Percentiles rank a stretch among this genome's conserved stretches.
Evolutionary conservation across 2,113 vertebrate genomes (phyloP).

Genomic region (Typhlomys cinereus): DNA sequence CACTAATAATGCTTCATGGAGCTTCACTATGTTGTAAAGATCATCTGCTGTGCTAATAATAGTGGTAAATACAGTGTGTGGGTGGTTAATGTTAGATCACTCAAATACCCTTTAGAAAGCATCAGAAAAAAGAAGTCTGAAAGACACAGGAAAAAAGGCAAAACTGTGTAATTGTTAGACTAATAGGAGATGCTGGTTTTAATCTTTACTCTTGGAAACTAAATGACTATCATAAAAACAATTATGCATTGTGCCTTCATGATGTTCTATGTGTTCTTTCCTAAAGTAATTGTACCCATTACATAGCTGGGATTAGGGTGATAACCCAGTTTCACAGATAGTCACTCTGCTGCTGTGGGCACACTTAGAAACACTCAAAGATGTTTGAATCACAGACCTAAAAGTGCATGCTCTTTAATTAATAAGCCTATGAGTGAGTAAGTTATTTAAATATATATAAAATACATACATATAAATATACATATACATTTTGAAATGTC

Average conservation of each 20-base stretch:
- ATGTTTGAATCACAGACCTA: not conserved
- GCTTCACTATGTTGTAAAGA: conserved; percentile 56
- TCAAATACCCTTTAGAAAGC: conserved; percentile 64
- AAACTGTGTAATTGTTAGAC: conserved; percentile 51
- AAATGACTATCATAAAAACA: conserved; percentile 68
- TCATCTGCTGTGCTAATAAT: conserved; percentile 70
- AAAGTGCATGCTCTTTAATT: not conserved
- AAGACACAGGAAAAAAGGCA: conserved; percentile 55
- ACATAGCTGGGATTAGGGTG: conserved; percentile 30
- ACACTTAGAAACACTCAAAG: not conserved
- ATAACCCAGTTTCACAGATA: not conserved
- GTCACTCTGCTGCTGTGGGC: not conserved
- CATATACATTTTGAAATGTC: not conserved
- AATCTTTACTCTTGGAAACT: conserved; percentile 50
- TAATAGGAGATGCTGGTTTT: conserved; percentile 53
- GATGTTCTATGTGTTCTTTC: not conserved
- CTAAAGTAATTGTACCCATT: conserved; percentile 45
- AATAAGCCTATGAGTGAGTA: not conserved
- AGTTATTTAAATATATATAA: not conserved
- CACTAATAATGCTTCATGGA: conserved; percentile 55
- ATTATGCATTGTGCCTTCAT: conserved; percentile 37
- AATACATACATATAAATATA: not conserved
- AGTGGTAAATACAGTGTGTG: conserved; percentile 65
- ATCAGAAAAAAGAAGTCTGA: conserved; percentile 56
- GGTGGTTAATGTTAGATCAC: conserved; percentile 67